Evolutionary conservation across 2,888 invertebrate genomes (phyloP), one percentile per base, ranked within the genome.

Genomic region (Drosophila nr. perissopoda): DNA sequence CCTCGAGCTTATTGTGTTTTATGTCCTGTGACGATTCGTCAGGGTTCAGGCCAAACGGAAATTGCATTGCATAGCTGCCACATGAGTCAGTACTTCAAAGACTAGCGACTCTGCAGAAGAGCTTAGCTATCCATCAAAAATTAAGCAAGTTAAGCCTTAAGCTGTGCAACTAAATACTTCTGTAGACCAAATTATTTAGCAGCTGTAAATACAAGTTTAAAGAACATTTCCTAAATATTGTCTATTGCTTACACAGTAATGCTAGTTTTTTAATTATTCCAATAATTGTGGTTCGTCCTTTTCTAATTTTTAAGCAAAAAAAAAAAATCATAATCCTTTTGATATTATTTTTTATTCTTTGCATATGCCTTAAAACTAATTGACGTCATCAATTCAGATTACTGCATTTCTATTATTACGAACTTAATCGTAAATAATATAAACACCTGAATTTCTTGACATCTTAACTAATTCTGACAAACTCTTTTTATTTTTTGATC

Each of bases 11-110:
- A 16, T 42, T 7, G 42, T 49, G 40, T 69, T 78, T 78, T 76
- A 85, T 87, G 86, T 87, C 81, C 84, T 83, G 64, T 56, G 59
- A 69, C 68, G 60, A 83, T 85, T 85, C 69, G 72, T 77, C 51
- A 71, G 65, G 69, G 49, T 13, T 45, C 34, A 40, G 45, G 40
- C 18, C 61, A 61, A 72, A 27, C 62, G 83, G 78, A 85, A 88
- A 88, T 88, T 83, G 69, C 51, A 51, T 64, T 34, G 57, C 79
- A 87, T 87, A 45, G 31, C 38, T 73, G 7, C 8, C 11, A n/a
- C 42, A 56, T 87, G 85, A 87, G 59, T 87, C 84, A 78, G 60
- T 4, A 51, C 65, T 65, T 65, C 54, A 68, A 65, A 65, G 54
- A 16, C 54, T 4, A n/a, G 45, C 52, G 62, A 52, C 45, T 0